Evolutionary conservation across 1,140 invertebrate species (phyloP), one percentile per base, ranked within the genome.

Genomic region (Epicauta chinensis): DNA sequence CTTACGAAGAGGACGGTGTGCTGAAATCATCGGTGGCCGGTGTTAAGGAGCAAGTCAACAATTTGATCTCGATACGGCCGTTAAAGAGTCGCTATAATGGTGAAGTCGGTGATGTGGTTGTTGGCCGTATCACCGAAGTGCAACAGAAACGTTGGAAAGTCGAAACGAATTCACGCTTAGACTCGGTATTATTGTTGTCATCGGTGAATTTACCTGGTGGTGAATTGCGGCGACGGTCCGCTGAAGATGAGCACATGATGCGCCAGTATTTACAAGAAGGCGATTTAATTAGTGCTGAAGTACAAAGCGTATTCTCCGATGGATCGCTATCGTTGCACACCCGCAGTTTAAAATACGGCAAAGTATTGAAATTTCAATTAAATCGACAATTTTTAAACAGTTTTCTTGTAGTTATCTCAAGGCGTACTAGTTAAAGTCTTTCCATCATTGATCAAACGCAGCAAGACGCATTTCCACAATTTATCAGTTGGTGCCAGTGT

Each of bases 221-320:
- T 64, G 93, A 98, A 81, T 74, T 95, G 82, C 81, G 96, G 61
- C 75, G 94, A 59, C 81, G 94, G 71, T 94, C 90, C 9, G 86
- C 84, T 3, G 96, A 99, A 78, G 97, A 99, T 81, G 95, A 99
- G 71, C 84, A 96, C 66, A 89, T 91, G 74, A 99, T 99, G 97
- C 77, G 95, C 46, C 81, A 87, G 36, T 96, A 95, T 75, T 72
- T 99, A 11, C 84, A 90, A 69, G 95, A 98, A 75, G 96, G 96
- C 15, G 97, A 99, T 75, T 73, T 99, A 0, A 93, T 99, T 31
- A 97, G 92, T 74, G 95, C 95, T 9, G 94, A 99, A 80, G 95
- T 98, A 0, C 91, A 98, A 69, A 93, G 84, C 70, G 81, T 94
- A 13, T 93, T 86, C 68, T 77, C 83, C 31, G 96, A 99, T 75